These are phyloP conservation scores for Fopius arisanus DNA, from an alignment of 1,140 invertebrate species.

Conservation along the genomic window DNA sequence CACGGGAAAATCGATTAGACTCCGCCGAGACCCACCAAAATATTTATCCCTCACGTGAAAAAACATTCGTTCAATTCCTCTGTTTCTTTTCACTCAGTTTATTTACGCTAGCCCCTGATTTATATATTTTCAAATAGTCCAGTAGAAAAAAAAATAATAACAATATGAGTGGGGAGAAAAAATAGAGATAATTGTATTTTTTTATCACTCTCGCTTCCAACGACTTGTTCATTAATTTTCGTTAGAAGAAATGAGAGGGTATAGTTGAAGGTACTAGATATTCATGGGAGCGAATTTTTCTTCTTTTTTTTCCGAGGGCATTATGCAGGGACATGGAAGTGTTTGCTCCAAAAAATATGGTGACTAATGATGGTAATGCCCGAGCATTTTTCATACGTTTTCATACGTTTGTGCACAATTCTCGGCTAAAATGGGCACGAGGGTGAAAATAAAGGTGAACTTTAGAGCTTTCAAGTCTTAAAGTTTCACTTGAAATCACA, in stretches of 20 bases:
- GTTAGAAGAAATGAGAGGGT: not conserved
- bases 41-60: too few relatives aligned
- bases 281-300: not conserved
- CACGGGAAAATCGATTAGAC: too few relatives aligned
- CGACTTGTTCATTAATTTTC: not conserved
- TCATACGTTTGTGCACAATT: not conserved
- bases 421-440: not conserved
- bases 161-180: not conserved
- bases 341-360: not conserved
- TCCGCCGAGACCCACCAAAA: too few relatives aligned
- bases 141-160: not conserved
- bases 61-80: too few relatives aligned
- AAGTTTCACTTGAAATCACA: too few relatives aligned
- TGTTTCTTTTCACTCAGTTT: not conserved
- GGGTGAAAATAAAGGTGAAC: too few relatives aligned
- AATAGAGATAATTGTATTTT: not conserved
- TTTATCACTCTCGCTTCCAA: not conserved
- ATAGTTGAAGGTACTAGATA: not conserved
- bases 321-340: slow-evolving; percentile 2
- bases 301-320: too few relatives aligned
- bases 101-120: not conserved
- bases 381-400: not conserved
- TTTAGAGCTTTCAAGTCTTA: too few relatives aligned
- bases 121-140: not conserved
- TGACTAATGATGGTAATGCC: not conserved